These are phyloP conservation scores for Turritopsis dohrnii DNA, from an alignment of 30 jellyfish, hydroid and myxozoan genomes.

Conservation along the genomic window DNA sequence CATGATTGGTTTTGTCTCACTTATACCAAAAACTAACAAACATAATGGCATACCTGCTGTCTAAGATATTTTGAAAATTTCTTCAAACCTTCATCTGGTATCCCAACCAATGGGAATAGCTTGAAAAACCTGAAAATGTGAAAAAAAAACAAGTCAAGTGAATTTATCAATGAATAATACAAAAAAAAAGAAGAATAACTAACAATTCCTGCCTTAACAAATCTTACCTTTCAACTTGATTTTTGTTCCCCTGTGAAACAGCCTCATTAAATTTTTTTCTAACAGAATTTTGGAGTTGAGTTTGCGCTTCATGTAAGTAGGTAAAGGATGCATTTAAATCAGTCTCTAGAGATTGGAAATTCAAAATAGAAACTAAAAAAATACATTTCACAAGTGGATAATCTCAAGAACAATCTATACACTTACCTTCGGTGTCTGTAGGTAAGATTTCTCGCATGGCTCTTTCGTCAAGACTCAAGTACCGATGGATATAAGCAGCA, in stretches of 20 bases:
- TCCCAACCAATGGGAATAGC: conserved; percentile 91
- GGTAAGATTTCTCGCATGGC: conserved; percentile 95
- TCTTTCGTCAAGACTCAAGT: conserved; percentile 89
- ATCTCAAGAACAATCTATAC: not conserved
- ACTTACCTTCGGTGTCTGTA: conserved; percentile 90
- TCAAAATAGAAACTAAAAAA: not conserved
- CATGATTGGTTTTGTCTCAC: no score
- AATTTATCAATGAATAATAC: not conserved
- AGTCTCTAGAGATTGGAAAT: conserved; percentile 44
- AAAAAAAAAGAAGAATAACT: not conserved
- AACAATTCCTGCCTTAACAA: not conserved
- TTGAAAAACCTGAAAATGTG: conserved; percentile 78
- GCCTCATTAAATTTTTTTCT: conserved; percentile 73
- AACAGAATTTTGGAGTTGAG: conserved; percentile 57
- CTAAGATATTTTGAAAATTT: conserved; percentile 76
- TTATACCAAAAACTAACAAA: no score
- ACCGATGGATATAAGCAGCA: conserved; percentile 90
- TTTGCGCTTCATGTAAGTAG: conserved; percentile 91
- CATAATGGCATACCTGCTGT: conserved; percentile 44
- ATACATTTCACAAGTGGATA: not conserved
- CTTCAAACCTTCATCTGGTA: conserved; percentile 72
- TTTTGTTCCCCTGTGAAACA: conserved; percentile 33
- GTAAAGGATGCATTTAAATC: conserved; percentile 83
- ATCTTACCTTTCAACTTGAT: conserved; percentile 80
- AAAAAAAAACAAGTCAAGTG: not conserved